Base-by-base conservation (phyloP, 2,888 invertebrate genomes). In the Willowsia nigromaculata region DNA sequence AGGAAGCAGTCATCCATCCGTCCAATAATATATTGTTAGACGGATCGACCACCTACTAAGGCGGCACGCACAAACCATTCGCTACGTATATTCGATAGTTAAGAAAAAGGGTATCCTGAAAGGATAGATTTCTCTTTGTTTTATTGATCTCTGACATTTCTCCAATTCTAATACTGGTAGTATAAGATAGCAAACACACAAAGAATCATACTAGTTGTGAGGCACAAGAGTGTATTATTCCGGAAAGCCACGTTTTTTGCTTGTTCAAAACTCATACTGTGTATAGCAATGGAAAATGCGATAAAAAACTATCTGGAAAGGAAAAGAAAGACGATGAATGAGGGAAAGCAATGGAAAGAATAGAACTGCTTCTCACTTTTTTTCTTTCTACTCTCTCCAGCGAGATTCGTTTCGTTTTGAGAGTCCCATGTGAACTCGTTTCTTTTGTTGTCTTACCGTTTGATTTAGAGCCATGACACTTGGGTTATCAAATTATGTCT, bases 401-500 rank as follows among this genome's bases (percentile, higher is more conserved):
- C 15, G 43, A 56, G 62, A 62, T 85, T 85, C 78, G 53, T 85
- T 76, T 85, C 33, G 37, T 68, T 40, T 68, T 30, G 5, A 37
- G 33, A 50, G 85, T 85, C 85, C 85, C 85, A 50, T 30, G 85
- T 85, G 85, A 43, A 50, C 85, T 62, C 56, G 56, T 62, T 85
- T 85, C 74, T 85, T 78, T 85, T 85, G 85, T 85, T 85, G 85
- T 85, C 85, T 59, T 62, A 76, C 78, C 76, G 76, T 85, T 85
- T 85, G 85, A 85, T 85, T 85, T 85, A 85, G 62, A 85, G 85
- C 76, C 76, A 40, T 85, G 85, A 85, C 85, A 85, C 85, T 85
- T 76, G 76, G 85, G 85, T 85, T 85, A 85, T 85, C 85, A 85
- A 85, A 85, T 85, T 85, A 85, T 85, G 85, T 85, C 85, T 65